Conservation (phyloP, 2,888 invertebrate species). For the Eupeodes latifasciatus region DNA sequence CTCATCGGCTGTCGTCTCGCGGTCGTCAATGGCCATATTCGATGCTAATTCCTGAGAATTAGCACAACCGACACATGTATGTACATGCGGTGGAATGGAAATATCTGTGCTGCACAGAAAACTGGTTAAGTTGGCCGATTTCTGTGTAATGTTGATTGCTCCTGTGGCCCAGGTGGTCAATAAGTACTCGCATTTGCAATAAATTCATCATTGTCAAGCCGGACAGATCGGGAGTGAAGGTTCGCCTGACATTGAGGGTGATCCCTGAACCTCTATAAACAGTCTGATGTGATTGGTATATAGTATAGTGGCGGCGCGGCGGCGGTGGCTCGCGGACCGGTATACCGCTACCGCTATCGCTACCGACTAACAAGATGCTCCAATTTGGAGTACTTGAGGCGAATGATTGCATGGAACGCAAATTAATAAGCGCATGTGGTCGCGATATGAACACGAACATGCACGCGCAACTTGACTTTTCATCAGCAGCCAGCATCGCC, state of each 20-base stretch:
- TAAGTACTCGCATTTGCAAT: constrained; percentile 55
- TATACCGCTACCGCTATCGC: constrained; percentile 53
- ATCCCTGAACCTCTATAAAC: constrained; percentile 18
- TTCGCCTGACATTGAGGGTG: constrained; percentile 52
- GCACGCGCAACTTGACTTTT: constrained; percentile 65
- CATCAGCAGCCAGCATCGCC: constrained; percentile 30
- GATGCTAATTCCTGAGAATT: constrained; percentile 70
- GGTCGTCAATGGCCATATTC: constrained; percentile 30
- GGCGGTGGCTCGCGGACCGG: neutral
- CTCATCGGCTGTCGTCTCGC: constrained; percentile 29
- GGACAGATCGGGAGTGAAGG: constrained; percentile 60
- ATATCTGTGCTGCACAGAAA: constrained; percentile 3
- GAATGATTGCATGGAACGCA: constrained; percentile 58
- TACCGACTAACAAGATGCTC: constrained; percentile 59
- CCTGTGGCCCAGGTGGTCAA: constrained; percentile 60
- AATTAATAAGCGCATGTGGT: constrained; percentile 64
- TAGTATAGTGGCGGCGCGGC: too few species aligned
- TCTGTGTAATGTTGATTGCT: constrained; percentile 23
- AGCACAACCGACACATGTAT: constrained; percentile 37
- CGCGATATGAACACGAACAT: constrained; percentile 58
- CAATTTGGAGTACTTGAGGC: constrained; percentile 67
- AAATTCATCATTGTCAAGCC: constrained; percentile 60
- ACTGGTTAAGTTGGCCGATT: constrained; percentile 50
- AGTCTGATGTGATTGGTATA: constrained; percentile 8
- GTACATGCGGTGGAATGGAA: neutral